These are phyloP conservation scores for Oreochromis spilurus DNA, from an alignment of 2,113 vertebrate species.

Conservation along the genomic window DNA sequence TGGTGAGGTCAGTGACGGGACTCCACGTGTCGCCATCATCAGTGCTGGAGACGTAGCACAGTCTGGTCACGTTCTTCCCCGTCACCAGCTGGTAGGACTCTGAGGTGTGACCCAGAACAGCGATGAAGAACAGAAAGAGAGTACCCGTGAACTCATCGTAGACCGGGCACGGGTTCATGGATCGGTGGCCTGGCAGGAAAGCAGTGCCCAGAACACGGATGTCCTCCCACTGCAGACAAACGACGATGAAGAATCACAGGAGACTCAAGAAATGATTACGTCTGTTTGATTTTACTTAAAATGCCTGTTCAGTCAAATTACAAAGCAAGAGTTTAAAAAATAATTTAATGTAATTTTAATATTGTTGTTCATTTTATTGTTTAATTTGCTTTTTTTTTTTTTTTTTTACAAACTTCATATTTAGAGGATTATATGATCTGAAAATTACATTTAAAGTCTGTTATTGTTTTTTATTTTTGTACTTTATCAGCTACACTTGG, in stretches of 20 bases:
- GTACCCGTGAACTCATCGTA: slow-evolving; percentile 75
- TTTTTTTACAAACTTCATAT: not conserved
- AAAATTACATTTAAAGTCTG: not conserved
- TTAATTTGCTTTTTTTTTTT: too few relatives aligned
- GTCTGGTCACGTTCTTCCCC: slow-evolving; percentile 83
- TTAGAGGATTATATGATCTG: not conserved
- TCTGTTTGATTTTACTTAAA: not conserved
- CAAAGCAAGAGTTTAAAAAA: not conserved
- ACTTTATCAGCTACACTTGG: not conserved
- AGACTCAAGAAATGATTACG: not conserved
- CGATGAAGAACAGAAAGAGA: slow-evolving; percentile 91
- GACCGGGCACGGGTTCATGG: slow-evolving; percentile 95
- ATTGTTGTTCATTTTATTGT: too few relatives aligned
- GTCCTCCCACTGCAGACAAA: slow-evolving; percentile 80
- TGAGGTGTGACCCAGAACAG: slow-evolving; percentile 80
- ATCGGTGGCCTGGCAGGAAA: slow-evolving; percentile 79
- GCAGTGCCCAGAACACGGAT: slow-evolving; percentile 80
- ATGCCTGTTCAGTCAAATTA: not conserved
- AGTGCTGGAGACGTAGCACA: slow-evolving; percentile 83
- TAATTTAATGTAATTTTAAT: not conserved
- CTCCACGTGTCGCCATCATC: slow-evolving; percentile 87
- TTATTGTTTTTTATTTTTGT: not conserved
- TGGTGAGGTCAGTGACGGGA: slow-evolving; percentile 79
- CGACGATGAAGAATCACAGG: not conserved
- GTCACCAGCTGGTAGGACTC: slow-evolving; percentile 87